Conservation (phyloP, 2,113 vertebrate genomes). For the Cardinalis cardinalis region DNA sequence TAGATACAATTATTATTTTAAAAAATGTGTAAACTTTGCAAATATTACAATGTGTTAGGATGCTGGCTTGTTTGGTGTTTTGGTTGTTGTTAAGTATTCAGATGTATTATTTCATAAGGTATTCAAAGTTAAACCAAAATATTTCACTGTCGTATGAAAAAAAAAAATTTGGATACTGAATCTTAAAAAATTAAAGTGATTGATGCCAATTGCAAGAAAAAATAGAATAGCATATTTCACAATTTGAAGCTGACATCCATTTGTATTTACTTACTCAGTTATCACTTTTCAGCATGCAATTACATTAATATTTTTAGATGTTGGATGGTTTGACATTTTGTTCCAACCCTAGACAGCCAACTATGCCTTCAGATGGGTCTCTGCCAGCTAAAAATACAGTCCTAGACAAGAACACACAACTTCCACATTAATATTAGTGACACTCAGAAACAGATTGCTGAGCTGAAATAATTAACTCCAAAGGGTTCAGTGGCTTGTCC, state of each 20-base stretch:
- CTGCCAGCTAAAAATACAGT: not conserved
- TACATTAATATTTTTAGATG: constrained; percentile 2
- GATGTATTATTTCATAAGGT: not conserved
- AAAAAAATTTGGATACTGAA: not conserved
- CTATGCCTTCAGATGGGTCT: not conserved
- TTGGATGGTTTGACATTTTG: not conserved
- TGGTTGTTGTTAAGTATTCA: not conserved
- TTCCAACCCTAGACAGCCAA: not conserved
- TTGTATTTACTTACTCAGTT: not conserved
- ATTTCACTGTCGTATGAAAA: not conserved
- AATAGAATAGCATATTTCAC: not conserved
- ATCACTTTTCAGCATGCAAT: not conserved
- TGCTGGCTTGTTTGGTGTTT: not conserved
- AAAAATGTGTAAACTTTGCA: not conserved
- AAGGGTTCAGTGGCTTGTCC: not conserved
- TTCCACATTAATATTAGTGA: not conserved
- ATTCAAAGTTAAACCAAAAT: not conserved
- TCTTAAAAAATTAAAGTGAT: not conserved
- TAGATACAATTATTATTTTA: not conserved
- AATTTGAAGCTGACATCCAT: not conserved
- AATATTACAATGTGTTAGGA: not conserved
- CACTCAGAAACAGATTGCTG: not conserved
- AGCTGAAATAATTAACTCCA: not conserved
- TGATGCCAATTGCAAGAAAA: not conserved
- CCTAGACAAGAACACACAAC: not conserved